Conservation (phyloP, 64 coral and sea anemone species). For the Platygyra sinensis region DNA sequence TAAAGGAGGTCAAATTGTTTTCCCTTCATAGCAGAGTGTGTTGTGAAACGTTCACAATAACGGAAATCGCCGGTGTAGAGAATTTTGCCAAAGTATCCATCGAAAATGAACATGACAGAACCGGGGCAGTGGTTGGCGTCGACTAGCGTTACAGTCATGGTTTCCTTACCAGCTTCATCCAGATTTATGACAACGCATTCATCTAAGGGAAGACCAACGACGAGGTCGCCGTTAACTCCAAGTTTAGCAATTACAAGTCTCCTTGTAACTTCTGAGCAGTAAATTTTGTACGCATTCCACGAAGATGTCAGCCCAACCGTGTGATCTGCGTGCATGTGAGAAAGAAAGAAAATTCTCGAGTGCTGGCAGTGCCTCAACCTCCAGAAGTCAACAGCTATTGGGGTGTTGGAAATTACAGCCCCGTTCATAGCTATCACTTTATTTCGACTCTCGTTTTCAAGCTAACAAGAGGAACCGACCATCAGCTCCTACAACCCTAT, state of each 20-base stretch:
- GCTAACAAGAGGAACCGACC: neutral
- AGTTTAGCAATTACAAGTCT: constrained; percentile 60
- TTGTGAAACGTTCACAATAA: constrained; percentile 31
- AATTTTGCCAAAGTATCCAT: constrained; percentile 94
- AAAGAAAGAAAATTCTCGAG: constrained; percentile 74
- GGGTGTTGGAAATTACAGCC: constrained; percentile 73
- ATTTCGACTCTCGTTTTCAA: neutral
- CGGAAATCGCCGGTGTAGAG: constrained; percentile 95
- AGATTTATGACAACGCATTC: constrained; percentile 62
- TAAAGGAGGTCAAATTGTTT: constrained; percentile 76
- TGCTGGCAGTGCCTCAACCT: constrained; percentile 49
- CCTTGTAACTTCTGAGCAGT: constrained; percentile 87
- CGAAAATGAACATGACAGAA: constrained; percentile 83
- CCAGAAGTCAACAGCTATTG: constrained; percentile 95
- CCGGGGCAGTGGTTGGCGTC: constrained; percentile 97
- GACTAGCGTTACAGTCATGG: constrained; percentile 70
- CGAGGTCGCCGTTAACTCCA: constrained; percentile 57
- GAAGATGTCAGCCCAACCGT: constrained; percentile 80
- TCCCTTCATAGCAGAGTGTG: constrained; percentile 42
- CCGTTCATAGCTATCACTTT: constrained; percentile 63
- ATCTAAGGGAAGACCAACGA: constrained; percentile 71
- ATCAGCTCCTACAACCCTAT: no score
- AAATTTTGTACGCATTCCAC: constrained; percentile 81
- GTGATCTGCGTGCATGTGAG: constrained; percentile 92
- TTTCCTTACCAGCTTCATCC: constrained; percentile 74